Evolutionary conservation across 2,888 invertebrate genomes (phyloP), one percentile per base, ranked within the genome.

Genomic region (Drosophila maculinotata): DNA sequence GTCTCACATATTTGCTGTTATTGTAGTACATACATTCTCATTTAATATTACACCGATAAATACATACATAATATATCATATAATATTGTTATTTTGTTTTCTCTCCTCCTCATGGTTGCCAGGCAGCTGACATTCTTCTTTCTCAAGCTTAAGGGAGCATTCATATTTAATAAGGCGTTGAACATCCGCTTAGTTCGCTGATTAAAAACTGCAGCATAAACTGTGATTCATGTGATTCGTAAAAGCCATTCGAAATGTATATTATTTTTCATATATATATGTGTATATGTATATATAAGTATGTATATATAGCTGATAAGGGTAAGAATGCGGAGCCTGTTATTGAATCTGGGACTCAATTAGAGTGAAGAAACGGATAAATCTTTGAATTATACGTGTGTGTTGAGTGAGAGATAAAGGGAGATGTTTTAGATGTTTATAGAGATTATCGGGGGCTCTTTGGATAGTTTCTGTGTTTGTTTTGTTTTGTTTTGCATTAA

Each of bases 1-100:
- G 82, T 82, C 82, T 82, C 82, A 87, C 82, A 79, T 76, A 80
- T 82, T 81, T 78, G 73, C 85, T 64, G 76, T 84, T 87, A 80
- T 76, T 76, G 73, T 85, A 76, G 65, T 82, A 64, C 28, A 49
- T 62, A 47, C 28, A 14, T 28, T 38, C n/a, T 36, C 17, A 20
- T 20, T 20, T 20, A 20, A 20, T 4, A 20, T 20, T 20, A 20
- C 20, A 20, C 36, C 36, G 44, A 59, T 59, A 59, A 48, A 58
- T 44, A 48, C 17, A 23, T 25, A 15, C 39, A 30, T 28, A 51
- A 25, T 14, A 31, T 41, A 14, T 10, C 39, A 44, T 59, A 58
- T 31, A 31, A 42, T 14, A 47, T 56, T 52, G 44, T 65, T 75
- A 33, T 30, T 31, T 15, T 31, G 9, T 45, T 45, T 39, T 12